phyloP scores from a whole-genome alignment of 1,140 invertebrate species.

The Manduca sexta region DNA sequence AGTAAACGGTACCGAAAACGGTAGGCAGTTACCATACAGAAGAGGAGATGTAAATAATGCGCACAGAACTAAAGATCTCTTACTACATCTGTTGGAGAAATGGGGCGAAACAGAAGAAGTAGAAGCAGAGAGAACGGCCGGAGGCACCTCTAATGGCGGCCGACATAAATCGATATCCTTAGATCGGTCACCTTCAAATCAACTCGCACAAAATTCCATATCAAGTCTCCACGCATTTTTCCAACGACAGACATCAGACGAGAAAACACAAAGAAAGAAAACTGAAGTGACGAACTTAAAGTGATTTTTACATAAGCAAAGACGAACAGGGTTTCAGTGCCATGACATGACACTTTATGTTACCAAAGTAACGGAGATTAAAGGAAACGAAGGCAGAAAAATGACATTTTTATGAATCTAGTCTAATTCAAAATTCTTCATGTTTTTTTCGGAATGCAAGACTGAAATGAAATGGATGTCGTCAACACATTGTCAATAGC shows the following conservation, averaged over 20 bases:
- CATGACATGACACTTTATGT: conserved; percentile 52
- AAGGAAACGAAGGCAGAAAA: conserved; percentile 27
- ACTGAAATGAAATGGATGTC: conserved; percentile 13
- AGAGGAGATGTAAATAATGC: conserved; percentile 72
- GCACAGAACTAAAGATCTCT: conserved; percentile 80
- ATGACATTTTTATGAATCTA: conserved; percentile 57
- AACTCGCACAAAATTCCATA: conserved; percentile 74
- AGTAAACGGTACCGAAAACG: conserved; percentile 51
- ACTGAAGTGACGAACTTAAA: conserved; percentile 38
- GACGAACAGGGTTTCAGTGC: conserved; percentile 43
- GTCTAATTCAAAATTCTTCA: conserved; percentile 29
- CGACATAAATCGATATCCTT: conserved; percentile 75
- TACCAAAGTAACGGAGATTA: conserved; percentile 66
- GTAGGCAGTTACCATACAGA: conserved; percentile 58
- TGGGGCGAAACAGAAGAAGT: conserved; percentile 77
- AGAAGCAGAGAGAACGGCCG: conserved; percentile 55
- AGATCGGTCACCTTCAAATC: conserved; percentile 74
- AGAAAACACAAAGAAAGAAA: conserved; percentile 70
- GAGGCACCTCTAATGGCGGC: conserved; percentile 56
- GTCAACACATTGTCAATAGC: conserved; percentile 9
- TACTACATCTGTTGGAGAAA: conserved; percentile 81
- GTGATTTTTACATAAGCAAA: conserved; percentile 32
- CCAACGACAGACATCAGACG: conserved; percentile 75
- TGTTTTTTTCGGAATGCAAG: conserved; percentile 9
- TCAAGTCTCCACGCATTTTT: conserved; percentile 81